Base-by-base conservation (phyloP, 2,888 invertebrate species). In the Mythimna loreyi region DNA sequence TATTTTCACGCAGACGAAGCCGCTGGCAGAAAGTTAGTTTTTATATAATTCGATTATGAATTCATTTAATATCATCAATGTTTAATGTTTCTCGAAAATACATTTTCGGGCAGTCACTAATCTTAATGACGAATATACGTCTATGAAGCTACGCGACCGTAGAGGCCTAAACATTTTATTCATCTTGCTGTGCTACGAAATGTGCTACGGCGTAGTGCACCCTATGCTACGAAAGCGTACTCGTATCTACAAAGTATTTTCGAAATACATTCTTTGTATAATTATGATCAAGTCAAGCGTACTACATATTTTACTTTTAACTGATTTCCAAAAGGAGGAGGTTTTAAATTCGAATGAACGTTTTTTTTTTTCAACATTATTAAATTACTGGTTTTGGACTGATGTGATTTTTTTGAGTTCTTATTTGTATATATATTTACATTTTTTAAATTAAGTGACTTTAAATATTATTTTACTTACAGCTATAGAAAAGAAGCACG, bases 401-500 rank as follows among this genome's bases (percentile, higher is more conserved):
- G n/a, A n/a, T 8, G 11, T 0, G 13, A 43, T 21, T 19, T 9
- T 21, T 21, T 21, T 28, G 7, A 33, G 1, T 33, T 33, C 1
- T 7, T 7, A 33, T 33, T 33, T 33, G 33, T 33, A 7, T 8
- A 1, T 8, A n/a, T n/a, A n/a, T n/a, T n/a, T n/a, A n/a, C n/a
- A n/a, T n/a, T n/a, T n/a, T n/a, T n/a, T n/a, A n/a, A 25, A 23
- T 0, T 8, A 25, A 8, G 13, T 9, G 40, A 40, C 5, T 16
- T 36, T 40, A 6, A 40, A 40, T 16, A 11, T 40, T 3, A 40
- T n/a, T 45, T 25, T 23, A 19, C 2, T 71, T 56, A 56, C 67
- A 75, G 75, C 80, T 33, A 16, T 80, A 28, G 47, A 49, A 33
- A 75, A 66, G 40, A 75, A 43, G 6, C 75, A 75, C 50, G 80